A percentile compares a stretch with the other conserved stretches of the same genome.
phyloP scores from a whole-genome alignment of 2,113 vertebrate species.

The Calidris pygmaea region DNA sequence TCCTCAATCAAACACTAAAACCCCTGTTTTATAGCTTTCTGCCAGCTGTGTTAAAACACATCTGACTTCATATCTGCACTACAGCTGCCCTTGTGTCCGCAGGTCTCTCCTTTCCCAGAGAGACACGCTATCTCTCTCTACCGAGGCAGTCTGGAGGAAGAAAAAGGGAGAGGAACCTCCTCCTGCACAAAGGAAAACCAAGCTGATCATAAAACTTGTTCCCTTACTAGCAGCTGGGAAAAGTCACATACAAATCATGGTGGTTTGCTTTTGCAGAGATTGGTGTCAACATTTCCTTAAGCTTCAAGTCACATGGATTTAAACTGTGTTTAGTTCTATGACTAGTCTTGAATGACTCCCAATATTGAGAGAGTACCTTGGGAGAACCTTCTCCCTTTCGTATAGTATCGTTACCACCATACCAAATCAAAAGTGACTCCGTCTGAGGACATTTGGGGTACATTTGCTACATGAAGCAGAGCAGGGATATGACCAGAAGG shows the following conservation, averaged over 20 bases:
- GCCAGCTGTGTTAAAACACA: constrained; percentile 45
- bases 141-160: neutral
- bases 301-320: neutral
- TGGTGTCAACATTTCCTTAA: neutral
- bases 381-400: neutral
- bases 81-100: constrained; percentile 34
- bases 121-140: neutral
- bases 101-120: neutral
- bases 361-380: neutral
- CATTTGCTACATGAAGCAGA: neutral
- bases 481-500: neutral
- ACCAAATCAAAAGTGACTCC: neutral
- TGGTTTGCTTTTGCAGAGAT: neutral
- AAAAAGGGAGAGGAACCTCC: neutral
- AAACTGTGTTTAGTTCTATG: neutral
- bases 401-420: neutral
- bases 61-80: constrained; percentile 42
- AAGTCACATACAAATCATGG: neutral
- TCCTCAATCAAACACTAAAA: constrained; percentile 14
- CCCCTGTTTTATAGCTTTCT: constrained; percentile 5
- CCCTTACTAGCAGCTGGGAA: neutral
- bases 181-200: neutral
- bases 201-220: neutral
- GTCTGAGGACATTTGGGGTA: neutral
- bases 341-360: neutral